phyloP scores from a whole-genome alignment of 2,113 vertebrate species.

The Corythoichthys haematopterus region DNA sequence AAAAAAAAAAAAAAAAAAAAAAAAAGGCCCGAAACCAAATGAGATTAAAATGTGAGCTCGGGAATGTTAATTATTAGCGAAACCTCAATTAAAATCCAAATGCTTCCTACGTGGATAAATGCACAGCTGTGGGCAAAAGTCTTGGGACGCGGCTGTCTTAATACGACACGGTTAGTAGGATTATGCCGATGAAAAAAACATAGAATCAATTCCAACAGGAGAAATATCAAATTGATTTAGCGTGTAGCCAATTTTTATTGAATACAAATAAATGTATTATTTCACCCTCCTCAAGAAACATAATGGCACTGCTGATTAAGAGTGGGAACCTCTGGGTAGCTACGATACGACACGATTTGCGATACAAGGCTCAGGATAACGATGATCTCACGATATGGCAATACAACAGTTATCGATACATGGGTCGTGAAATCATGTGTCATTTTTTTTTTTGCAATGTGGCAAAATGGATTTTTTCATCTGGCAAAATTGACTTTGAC shows the following conservation, averaged over 20 bases:
- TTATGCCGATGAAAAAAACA: not conserved
- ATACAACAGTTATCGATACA: too few species aligned
- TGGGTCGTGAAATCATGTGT: too few species aligned
- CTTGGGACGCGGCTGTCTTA: not conserved
- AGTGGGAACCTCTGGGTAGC: too few species aligned
- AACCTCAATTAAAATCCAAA: conserved; percentile 5
- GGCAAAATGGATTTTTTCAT: too few species aligned
- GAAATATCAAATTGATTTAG: not conserved
- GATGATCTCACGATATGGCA: too few species aligned
- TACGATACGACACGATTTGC: too few species aligned
- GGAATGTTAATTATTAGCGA: conserved; percentile 6
- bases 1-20: not conserved
- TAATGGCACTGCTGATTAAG: too few species aligned
- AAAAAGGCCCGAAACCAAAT: conserved; percentile 4
- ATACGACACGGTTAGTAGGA: not conserved
- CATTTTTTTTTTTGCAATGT: too few species aligned
- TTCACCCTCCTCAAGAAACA: not conserved
- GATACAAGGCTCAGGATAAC: too few species aligned
- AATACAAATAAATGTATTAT: not conserved
- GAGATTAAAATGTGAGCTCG: conserved; percentile 1
- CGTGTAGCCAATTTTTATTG: not conserved
- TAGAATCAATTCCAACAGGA: not conserved
- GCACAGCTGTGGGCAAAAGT: not conserved
- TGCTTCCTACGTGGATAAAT: not conserved
- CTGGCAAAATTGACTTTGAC: too few species aligned